Percentiles rank a stretch among this genome's conserved stretches.
Evolutionary conservation across 1,140 invertebrate genomes (phyloP).

Genomic region (Capitella teleta): DNA sequence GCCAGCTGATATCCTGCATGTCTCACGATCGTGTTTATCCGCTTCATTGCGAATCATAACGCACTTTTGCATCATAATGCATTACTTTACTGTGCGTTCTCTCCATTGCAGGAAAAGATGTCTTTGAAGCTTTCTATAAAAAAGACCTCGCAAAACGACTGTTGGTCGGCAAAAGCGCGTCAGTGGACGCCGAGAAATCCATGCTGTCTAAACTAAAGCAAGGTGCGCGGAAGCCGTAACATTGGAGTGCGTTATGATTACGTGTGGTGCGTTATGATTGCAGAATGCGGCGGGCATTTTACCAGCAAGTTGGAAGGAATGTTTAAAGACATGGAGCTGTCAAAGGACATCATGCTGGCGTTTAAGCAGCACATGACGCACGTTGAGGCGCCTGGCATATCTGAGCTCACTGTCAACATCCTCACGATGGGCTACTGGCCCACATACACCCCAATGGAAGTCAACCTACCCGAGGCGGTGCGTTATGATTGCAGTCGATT

Average conservation of each 20-base stretch:
- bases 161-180: slow-evolving; percentile 92
- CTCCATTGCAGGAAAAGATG: slow-evolving; percentile 70
- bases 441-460: slow-evolving; percentile 82
- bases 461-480: slow-evolving; percentile 70
- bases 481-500: no score
- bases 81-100: no score
- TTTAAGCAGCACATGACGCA: slow-evolving; percentile 49
- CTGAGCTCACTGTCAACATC: slow-evolving; percentile 90
- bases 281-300: slow-evolving; percentile 92
- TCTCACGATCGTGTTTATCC: no score
- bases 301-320: slow-evolving; percentile 97
- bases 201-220: slow-evolving; percentile 98
- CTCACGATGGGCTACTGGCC: slow-evolving; percentile 99
- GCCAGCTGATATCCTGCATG: no score
- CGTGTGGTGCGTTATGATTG: slow-evolving; percentile 11
- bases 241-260: no score
- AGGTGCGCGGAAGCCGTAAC: no score
- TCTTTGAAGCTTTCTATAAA: slow-evolving; percentile 99
- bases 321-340: slow-evolving; percentile 99
- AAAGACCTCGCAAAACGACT: slow-evolving; percentile 94
- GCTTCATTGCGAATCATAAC: no score
- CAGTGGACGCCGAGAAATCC: slow-evolving; percentile 97
- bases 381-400: slow-evolving; percentile 22
- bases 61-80: no score
- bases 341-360: slow-evolving; percentile 89